Percentiles rank a stretch among this genome's conserved stretches.
Evolutionary conservation across 2,797 vertebrate species (phyloP).

Genomic region (Sciaenops ocellatus): DNA sequence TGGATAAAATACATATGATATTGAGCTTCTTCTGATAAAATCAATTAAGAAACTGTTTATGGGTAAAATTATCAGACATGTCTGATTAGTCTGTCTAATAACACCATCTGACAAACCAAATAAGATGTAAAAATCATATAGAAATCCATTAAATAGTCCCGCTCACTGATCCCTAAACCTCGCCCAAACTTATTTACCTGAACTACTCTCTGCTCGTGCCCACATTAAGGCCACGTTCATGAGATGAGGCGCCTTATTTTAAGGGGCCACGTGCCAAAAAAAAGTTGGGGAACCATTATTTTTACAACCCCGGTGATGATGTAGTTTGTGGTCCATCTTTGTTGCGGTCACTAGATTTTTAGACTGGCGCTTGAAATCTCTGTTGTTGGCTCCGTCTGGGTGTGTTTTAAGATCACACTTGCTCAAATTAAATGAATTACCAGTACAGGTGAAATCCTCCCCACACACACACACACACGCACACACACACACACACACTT

Average conservation of each 20-base stretch:
- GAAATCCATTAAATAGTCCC: background rate
- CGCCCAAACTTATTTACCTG: background rate
- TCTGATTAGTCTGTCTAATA: background rate
- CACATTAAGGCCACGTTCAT: background rate
- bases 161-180: background rate
- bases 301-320: background rate
- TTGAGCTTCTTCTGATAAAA: background rate
- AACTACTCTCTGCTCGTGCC: background rate
- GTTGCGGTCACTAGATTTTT: background rate
- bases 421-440: slow-evolving; percentile 7
- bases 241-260: background rate
- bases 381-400: background rate
- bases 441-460: slow-evolving; percentile 17
- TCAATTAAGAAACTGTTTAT: background rate
- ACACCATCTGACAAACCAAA: background rate
- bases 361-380: background rate
- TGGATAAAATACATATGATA: background rate
- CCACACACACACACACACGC: background rate
- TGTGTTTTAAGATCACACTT: background rate
- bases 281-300: background rate
- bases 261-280: slow-evolving; percentile 1
- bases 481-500: slow-evolving; percentile 4
- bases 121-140: background rate
- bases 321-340: background rate
- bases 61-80: background rate